Evolutionary conservation across 2,888 invertebrate genomes (phyloP).

Genomic region (Lampropteryx suffumata): DNA sequence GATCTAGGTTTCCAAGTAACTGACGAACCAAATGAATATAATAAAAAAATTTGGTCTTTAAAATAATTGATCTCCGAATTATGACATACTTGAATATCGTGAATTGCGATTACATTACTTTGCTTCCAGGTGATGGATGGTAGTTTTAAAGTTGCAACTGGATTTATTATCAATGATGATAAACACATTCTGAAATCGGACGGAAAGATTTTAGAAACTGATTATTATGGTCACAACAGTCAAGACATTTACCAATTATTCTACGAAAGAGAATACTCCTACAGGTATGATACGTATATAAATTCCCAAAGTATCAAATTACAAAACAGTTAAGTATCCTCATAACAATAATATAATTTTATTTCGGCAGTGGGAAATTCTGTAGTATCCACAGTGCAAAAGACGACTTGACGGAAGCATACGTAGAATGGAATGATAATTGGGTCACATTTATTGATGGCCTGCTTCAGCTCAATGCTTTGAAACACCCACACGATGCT

Average conservation of each 20-base stretch:
- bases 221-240: slow-evolving; percentile 1
- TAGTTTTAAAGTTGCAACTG: slow-evolving; percentile 13
- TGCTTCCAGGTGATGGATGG: slow-evolving; percentile 16
- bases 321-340: too few relatives aligned
- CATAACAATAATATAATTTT: not conserved
- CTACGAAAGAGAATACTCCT: slow-evolving; percentile 18
- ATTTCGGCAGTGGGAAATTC: slow-evolving; percentile 47
- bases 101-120: not conserved
- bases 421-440: slow-evolving; percentile 85
- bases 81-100: too few relatives aligned
- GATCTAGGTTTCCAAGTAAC: too few relatives aligned
- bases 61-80: too few relatives aligned
- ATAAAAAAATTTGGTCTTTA: too few relatives aligned
- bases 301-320: too few relatives aligned
- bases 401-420: slow-evolving; percentile 44
- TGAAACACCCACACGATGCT: slow-evolving; percentile 82
- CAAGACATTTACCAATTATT: slow-evolving; percentile 20
- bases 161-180: slow-evolving; percentile 13
- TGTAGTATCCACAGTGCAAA: slow-evolving; percentile 39
- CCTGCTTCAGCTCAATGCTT: slow-evolving; percentile 88
- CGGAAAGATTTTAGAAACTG: not conserved
- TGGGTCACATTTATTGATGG: slow-evolving; percentile 92
- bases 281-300: slow-evolving; percentile 12
- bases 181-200: not conserved
- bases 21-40: too few relatives aligned